phyloP scores from a whole-genome alignment of 2,888 invertebrate genomes.

The Synergus laeviventris region DNA sequence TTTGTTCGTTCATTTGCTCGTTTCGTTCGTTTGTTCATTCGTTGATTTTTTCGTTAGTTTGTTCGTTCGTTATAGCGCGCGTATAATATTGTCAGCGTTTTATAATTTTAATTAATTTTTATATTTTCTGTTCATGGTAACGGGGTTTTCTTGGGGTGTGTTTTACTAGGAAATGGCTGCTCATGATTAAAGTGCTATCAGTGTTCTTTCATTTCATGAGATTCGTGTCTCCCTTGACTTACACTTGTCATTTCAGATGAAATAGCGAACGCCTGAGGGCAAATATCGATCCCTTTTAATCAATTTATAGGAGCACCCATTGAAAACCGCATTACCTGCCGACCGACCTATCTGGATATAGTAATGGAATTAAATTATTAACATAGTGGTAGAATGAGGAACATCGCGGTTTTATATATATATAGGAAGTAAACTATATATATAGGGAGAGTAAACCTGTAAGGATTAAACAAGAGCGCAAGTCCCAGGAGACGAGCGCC shows the following conservation, averaged over 20 bases:
- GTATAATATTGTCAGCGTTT: too few relatives aligned
- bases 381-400: conserved; percentile 50
- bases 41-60: too few relatives aligned
- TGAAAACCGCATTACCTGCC: conserved; percentile 13
- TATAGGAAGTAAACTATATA: too few relatives aligned
- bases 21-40: too few relatives aligned
- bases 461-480: neutral
- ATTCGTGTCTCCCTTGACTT: neutral
- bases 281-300: conserved; percentile 28
- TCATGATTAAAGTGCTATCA: neutral
- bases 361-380: conserved; percentile 65
- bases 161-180: neutral
- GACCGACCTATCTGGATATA: conserved; percentile 27
- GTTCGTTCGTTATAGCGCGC: too few relatives aligned
- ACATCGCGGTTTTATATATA: conserved; percentile 30
- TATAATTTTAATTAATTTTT: neutral
- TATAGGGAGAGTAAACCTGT: neutral
- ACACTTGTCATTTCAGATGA: neutral
- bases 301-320: conserved; percentile 27
- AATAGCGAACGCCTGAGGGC: conserved; percentile 7
- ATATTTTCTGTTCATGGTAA: neutral
- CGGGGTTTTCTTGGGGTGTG: neutral
- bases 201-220: neutral
- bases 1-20: too few relatives aligned
- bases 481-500: neutral